phyloP scores from a whole-genome alignment of 2,797 vertebrate genomes.

The Chelon labrosus region DNA sequence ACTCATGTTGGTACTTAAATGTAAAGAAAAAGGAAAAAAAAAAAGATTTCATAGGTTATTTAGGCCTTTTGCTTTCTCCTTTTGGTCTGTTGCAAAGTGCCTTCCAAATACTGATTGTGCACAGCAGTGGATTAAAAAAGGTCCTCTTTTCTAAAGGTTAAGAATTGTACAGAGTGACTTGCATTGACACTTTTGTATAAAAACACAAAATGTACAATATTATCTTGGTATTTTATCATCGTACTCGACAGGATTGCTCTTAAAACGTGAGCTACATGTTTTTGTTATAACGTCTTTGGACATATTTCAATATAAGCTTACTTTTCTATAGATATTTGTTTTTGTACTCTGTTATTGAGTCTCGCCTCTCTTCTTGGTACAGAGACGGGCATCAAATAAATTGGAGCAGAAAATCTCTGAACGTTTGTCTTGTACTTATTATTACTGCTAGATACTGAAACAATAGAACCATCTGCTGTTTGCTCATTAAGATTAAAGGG shows the following conservation, averaged over 20 bases:
- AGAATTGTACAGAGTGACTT: conserved; percentile 83
- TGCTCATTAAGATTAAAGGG: neutral
- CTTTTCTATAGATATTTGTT: conserved; percentile 91
- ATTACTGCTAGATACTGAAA: conserved; percentile 5
- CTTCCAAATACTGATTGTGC: conserved; percentile 89
- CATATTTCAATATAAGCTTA: conserved; percentile 89
- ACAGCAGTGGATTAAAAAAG: conserved; percentile 85
- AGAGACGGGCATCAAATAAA: conserved; percentile 87
- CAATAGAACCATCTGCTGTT: neutral
- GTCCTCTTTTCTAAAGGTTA: conserved; percentile 78
- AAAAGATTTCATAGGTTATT: conserved; percentile 50
- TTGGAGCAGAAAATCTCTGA: conserved; percentile 77
- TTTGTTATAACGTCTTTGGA: conserved; percentile 85
- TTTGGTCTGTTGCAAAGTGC: conserved; percentile 90
- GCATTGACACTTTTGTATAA: conserved; percentile 87
- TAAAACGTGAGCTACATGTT: conserved; percentile 81
- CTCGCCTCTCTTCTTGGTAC: conserved; percentile 84
- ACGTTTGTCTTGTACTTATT: conserved; percentile 36
- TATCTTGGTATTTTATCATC: conserved; percentile 85
- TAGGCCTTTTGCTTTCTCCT: conserved; percentile 72
- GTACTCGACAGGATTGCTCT: conserved; percentile 78
- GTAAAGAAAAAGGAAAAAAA: conserved; percentile 19
- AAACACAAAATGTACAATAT: conserved; percentile 85
- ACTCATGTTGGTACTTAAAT: conserved; percentile 64
- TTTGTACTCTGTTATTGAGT: conserved; percentile 89